These are phyloP conservation scores for Hydropotes inermis DNA, from an alignment of 2,113 vertebrate genomes.

Conservation along the genomic window DNA sequence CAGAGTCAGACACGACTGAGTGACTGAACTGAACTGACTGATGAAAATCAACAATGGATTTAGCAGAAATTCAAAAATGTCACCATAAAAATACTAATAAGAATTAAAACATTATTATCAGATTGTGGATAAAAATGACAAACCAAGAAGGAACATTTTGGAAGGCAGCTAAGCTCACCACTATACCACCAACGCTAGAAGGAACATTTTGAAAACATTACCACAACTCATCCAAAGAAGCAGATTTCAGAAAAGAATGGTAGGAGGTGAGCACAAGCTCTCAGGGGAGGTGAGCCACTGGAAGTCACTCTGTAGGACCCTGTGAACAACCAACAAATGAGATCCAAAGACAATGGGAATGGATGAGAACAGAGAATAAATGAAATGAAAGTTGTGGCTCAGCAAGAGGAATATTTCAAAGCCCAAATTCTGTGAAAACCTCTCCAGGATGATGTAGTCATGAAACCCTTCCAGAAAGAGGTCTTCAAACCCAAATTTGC, in stretches of 20 bases:
- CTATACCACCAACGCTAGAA: no score
- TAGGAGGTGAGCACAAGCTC: neutral
- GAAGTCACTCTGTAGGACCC: neutral
- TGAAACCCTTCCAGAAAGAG: neutral
- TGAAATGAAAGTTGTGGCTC: neutral
- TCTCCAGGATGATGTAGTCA: neutral
- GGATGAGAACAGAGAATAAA: neutral
- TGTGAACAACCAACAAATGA: neutral
- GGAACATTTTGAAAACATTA: neutral
- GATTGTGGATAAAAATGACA: neutral
- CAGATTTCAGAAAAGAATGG: neutral
- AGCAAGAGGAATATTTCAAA: neutral
- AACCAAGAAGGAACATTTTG: neutral
- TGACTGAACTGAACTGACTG: no score
- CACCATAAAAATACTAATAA: neutral
- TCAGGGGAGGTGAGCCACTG: accelerated
- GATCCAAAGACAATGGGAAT: neutral
- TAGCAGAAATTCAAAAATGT: neutral
- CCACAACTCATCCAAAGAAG: neutral
- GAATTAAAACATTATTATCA: neutral
- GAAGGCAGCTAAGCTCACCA: no score
- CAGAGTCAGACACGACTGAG: no score
- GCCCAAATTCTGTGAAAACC: neutral
- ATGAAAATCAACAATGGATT: neutral
- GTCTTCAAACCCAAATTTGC: neutral